A percentile compares a stretch with the other conserved stretches of the same genome.
Evolutionary conservation across 2,113 vertebrate genomes (phyloP).

Genomic region (Sylvia atricapilla): DNA sequence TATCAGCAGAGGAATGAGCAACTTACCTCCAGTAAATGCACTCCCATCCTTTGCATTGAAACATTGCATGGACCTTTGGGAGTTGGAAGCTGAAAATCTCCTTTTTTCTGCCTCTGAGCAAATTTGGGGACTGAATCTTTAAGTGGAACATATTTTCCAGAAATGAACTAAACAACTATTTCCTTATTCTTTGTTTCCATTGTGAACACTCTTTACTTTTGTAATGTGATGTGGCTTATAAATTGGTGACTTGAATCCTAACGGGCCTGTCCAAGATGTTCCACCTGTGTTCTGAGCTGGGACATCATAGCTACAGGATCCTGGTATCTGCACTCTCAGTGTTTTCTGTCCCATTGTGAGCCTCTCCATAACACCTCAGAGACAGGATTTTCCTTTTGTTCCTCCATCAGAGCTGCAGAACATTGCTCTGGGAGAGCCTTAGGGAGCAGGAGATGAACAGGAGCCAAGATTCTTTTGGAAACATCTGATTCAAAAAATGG

Average conservation of each 20-base stretch:
- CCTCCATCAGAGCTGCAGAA: not conserved
- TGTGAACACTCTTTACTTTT: not conserved
- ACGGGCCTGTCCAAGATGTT: not conserved
- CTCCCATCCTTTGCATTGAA: not conserved
- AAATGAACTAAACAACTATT: not conserved
- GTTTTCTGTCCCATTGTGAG: not conserved
- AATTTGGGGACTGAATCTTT: not conserved
- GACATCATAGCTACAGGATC: not conserved
- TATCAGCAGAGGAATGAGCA: not conserved
- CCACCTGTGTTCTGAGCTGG: not conserved
- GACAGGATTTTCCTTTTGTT: not conserved
- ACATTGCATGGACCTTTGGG: not conserved
- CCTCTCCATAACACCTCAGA: not conserved
- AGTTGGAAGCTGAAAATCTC: not conserved
- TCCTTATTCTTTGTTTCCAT: not conserved
- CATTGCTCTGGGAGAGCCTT: not conserved
- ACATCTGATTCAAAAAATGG: not conserved
- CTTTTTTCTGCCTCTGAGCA: not conserved
- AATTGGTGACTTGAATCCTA: not conserved
- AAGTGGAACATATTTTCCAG: not conserved
- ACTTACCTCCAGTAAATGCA: not conserved
- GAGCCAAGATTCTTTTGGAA: conserved; percentile 16
- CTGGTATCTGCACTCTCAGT: not conserved
- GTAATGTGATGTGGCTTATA: not conserved
- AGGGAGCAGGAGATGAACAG: not conserved